Evolutionary conservation across 2,888 invertebrate genomes (phyloP).

Genomic region (Choristoneura rosaceana): DNA sequence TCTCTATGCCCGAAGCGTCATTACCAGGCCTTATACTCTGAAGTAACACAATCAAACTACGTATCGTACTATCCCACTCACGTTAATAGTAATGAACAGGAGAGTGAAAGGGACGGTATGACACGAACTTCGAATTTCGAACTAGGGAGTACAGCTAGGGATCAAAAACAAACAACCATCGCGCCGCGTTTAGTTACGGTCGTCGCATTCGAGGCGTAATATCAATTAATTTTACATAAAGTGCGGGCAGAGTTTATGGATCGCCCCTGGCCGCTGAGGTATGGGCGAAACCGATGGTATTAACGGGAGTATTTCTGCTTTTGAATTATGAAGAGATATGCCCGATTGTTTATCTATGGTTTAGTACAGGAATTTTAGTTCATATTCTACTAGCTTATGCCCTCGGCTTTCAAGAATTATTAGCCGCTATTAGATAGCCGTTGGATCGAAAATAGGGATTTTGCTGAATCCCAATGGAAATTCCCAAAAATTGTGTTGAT

Average conservation of each 20-base stretch:
- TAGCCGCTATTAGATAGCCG: too few relatives aligned
- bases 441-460: too few relatives aligned
- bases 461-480: too few relatives aligned
- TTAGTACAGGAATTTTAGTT: background rate
- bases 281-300: slow-evolving; percentile 6
- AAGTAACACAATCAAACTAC: too few relatives aligned
- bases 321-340: slow-evolving; percentile 17
- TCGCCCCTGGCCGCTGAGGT: slow-evolving; percentile 46
- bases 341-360: background rate
- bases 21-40: background rate
- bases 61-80: too few relatives aligned
- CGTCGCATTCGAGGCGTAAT: slow-evolving; percentile 49
- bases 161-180: slow-evolving; percentile 28
- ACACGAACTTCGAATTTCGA: too few relatives aligned
- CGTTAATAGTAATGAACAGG: too few relatives aligned
- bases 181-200: slow-evolving; percentile 42
- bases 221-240: slow-evolving; percentile 54
- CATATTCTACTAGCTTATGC: too few relatives aligned
- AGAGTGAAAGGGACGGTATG: too few relatives aligned
- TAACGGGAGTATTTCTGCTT: slow-evolving; percentile 4
- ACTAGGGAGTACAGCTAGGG: too few relatives aligned
- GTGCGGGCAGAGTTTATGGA: slow-evolving; percentile 47
- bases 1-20: slow-evolving; percentile 19
- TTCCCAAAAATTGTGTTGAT: too few relatives aligned
- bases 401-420: too few relatives aligned